Percentiles rank a stretch among this genome's conserved stretches.
phyloP scores from a whole-genome alignment of 37 sponge, comb jelly and placozoan genomes.

The Ephydatia muelleri region DNA sequence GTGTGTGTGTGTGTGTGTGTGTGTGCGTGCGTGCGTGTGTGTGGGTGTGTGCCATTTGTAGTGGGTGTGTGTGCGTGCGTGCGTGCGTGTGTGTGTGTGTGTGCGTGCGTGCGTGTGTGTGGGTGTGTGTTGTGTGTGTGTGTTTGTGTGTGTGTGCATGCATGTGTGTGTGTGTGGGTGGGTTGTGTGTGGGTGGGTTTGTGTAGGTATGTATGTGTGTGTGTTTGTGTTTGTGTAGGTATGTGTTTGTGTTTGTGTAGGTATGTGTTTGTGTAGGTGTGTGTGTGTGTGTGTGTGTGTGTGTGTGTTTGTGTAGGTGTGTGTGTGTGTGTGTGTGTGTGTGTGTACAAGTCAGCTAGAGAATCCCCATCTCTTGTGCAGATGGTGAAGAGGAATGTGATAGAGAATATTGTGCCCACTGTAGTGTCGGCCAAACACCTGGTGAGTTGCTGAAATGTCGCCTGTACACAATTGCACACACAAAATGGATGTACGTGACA shows the following conservation, averaged over 20 bases:
- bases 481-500: background rate
- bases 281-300: background rate
- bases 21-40: background rate
- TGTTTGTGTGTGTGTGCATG: too few species aligned
- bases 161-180: background rate
- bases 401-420: constrained; percentile 86
- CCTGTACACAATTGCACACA: background rate
- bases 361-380: constrained; percentile 9
- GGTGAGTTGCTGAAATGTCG: constrained; percentile 26
- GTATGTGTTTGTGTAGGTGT: too few species aligned
- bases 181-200: background rate
- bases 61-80: background rate
- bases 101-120: background rate
- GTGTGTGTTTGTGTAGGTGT: background rate
- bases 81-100: too few species aligned
- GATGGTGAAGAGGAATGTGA: constrained; percentile 83
- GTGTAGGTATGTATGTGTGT: too few species aligned
- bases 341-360: background rate
- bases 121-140: background rate
- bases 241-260: background rate
- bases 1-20: background rate
- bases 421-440: constrained; percentile 76
- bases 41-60: too few species aligned
- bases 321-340: background rate
- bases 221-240: background rate